A percentile compares a stretch with the other conserved stretches of the same genome.
These are phyloP conservation scores for Tortricodes alternella DNA, from an alignment of 2,888 invertebrate genomes.

Conservation along the genomic window DNA sequence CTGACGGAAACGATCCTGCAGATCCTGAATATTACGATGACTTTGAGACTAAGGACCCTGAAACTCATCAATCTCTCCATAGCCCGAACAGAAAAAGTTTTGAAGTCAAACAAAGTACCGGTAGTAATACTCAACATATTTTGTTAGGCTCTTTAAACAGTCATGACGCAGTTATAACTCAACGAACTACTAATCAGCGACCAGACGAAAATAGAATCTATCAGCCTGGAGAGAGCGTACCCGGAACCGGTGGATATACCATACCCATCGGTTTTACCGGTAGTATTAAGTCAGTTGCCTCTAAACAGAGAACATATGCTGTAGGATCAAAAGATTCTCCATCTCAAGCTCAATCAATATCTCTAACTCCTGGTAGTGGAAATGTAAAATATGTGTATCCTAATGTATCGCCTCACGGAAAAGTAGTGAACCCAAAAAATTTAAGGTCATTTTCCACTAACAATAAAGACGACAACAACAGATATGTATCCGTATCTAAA, in stretches of 20 bases:
- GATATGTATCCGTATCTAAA: constrained; percentile 90
- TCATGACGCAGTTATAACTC: constrained; percentile 84
- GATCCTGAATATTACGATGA: constrained; percentile 85
- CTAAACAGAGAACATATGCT: constrained; percentile 82
- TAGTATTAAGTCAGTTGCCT: constrained; percentile 85
- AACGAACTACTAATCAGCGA: constrained; percentile 74
- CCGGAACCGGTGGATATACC: constrained; percentile 85
- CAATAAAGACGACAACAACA: constrained; percentile 80
- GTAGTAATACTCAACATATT: constrained; percentile 85
- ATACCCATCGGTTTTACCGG: constrained; percentile 87
- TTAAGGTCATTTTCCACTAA: constrained; percentile 60
- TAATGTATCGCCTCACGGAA: constrained; percentile 44
- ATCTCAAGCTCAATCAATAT: constrained; percentile 87
- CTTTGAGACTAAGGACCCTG: constrained; percentile 63
- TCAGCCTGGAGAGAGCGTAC: constrained; percentile 85
- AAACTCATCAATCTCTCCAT: constrained; percentile 63
- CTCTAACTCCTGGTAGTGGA: constrained; percentile 76
- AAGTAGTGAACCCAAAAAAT: constrained; percentile 61
- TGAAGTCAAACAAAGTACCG: constrained; percentile 73
- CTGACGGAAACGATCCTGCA: constrained; percentile 67
- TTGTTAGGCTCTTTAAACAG: constrained; percentile 82
- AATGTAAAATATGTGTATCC: constrained; percentile 65
- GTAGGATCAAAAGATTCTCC: constrained; percentile 82
- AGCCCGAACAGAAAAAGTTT: constrained; percentile 58
- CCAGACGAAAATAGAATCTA: constrained; percentile 83